Base-by-base conservation (phyloP, 2,888 invertebrate species). In the Lomographa bimaculata region DNA sequence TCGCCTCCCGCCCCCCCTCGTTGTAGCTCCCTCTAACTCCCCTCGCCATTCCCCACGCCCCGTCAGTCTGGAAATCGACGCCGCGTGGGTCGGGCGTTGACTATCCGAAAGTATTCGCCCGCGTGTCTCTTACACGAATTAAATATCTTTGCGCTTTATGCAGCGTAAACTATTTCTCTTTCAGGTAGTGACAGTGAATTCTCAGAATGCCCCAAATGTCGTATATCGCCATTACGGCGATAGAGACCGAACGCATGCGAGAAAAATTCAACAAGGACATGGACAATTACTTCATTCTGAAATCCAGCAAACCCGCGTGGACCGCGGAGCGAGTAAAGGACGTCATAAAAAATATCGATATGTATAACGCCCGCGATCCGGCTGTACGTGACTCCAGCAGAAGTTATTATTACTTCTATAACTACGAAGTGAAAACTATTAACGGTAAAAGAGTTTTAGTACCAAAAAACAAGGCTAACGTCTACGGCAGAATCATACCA, bases 401-500 rank as follows among this genome's bases (percentile, higher is more conserved):
- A n/a, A n/a, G n/a, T n/a, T n/a, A n/a, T n/a, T 7, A 14, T 3
- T 25, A 33, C 17, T 33, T 25, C 9, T 24, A 34, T n/a, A 5
- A 20, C 2, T 35, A 35, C 5, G 20, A 20, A 14, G 10, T 35
- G 2, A 27, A 16, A 6, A n/a, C 7, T 3, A 5, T 35, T 2
- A 9, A 35, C n/a, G 26, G 35, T 9, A 20, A 27, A 12, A 35
- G 27, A 20, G 9, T 26, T 7, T 8, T 35, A 7, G 14, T 14
- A 27, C 14, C 1, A 3, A 9, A 14, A 3, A 6, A 14, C 12
- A 9, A 35, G 1, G 5, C 14, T 1, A 19, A 26, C n/a, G 18
- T 20, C 1, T 5, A 5, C 1, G 8, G 45, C 3, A 44, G 35
- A 40, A 35, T 54, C n/a, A 27, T 42, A 5, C 37, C 54, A 1